Conservation (phyloP, 1,140 invertebrate genomes). For the Sminthurinus signatus region DNA sequence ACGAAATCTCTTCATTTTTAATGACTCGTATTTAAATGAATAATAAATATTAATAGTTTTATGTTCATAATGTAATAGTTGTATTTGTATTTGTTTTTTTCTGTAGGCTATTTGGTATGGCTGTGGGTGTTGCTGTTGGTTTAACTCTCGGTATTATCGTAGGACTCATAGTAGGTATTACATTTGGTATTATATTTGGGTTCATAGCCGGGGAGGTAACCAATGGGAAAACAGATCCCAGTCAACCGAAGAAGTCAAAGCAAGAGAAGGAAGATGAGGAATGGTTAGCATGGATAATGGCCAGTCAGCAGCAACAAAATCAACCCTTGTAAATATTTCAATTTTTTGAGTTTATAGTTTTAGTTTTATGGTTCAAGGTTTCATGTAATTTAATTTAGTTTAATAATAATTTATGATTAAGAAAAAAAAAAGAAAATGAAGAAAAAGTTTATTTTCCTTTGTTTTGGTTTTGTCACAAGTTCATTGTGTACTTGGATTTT, state of each 20-base stretch:
- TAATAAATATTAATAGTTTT: neutral
- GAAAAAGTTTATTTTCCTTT: no score
- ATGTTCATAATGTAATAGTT: neutral
- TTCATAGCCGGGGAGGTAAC: slow-evolving; percentile 41
- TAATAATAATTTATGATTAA: no score
- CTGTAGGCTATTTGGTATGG: slow-evolving; percentile 38
- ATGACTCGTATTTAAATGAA: no score
- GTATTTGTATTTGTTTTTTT: no score
- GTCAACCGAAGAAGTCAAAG: slow-evolving; percentile 40
- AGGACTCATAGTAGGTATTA: slow-evolving; percentile 36
- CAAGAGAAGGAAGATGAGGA: slow-evolving; percentile 42
- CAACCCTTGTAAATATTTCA: no score
- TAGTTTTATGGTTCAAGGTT: no score
- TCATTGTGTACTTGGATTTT: no score
- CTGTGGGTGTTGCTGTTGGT: slow-evolving; percentile 39
- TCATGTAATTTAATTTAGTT: no score
- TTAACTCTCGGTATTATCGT: slow-evolving; percentile 39
- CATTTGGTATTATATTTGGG: slow-evolving; percentile 40
- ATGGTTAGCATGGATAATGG: slow-evolving; percentile 42
- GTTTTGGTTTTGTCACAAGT: no score
- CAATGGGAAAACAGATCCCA: slow-evolving; percentile 36
- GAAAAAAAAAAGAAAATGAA: no score
- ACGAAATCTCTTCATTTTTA: no score
- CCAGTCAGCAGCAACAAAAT: slow-evolving; percentile 24
- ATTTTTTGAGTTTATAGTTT: no score